These are phyloP conservation scores for Taurulus bubalis DNA, from an alignment of 2,113 vertebrate genomes.

Conservation along the genomic window DNA sequence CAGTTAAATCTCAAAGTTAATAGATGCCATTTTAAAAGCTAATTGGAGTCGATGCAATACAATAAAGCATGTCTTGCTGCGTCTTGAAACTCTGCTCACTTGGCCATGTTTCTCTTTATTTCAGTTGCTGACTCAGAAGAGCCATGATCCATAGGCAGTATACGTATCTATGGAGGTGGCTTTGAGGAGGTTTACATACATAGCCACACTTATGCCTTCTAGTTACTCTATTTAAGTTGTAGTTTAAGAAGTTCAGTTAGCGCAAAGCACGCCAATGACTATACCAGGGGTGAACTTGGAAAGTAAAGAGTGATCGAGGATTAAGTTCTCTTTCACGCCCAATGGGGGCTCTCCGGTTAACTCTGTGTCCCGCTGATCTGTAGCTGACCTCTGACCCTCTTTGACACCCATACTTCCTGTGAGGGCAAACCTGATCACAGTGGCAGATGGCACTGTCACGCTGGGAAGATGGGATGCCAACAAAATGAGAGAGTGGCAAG, in stretches of 20 bases:
- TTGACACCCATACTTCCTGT: slow-evolving; percentile 69
- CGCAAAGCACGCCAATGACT: slow-evolving; percentile 16
- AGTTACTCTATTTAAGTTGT: neutral
- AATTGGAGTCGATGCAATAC: neutral
- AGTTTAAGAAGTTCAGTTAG: neutral
- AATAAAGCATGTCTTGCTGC: slow-evolving; percentile 7
- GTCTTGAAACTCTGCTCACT: slow-evolving; percentile 17
- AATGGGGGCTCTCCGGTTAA: slow-evolving; percentile 52
- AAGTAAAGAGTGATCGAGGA: slow-evolving; percentile 1
- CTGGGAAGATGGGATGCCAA: slow-evolving; percentile 59
- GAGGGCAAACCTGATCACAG: slow-evolving; percentile 70
- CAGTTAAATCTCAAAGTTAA: neutral
- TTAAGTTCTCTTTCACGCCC: slow-evolving; percentile 34
- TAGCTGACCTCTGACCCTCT: slow-evolving; percentile 61
- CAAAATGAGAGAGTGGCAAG: slow-evolving; percentile 29
- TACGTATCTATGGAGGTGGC: slow-evolving; percentile 8
- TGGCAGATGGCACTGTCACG: slow-evolving; percentile 61
- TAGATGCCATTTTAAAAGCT: neutral
- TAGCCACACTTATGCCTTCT: neutral
- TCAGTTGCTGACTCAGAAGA: slow-evolving; percentile 23
- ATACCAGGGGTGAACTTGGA: neutral
- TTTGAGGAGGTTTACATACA: neutral
- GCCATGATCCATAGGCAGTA: slow-evolving; percentile 36
- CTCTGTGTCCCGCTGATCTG: slow-evolving; percentile 46
- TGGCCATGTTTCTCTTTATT: neutral